Base-by-base conservation (phyloP, 1,140 invertebrate genomes). In the Elymnias hypermnestra region DNA sequence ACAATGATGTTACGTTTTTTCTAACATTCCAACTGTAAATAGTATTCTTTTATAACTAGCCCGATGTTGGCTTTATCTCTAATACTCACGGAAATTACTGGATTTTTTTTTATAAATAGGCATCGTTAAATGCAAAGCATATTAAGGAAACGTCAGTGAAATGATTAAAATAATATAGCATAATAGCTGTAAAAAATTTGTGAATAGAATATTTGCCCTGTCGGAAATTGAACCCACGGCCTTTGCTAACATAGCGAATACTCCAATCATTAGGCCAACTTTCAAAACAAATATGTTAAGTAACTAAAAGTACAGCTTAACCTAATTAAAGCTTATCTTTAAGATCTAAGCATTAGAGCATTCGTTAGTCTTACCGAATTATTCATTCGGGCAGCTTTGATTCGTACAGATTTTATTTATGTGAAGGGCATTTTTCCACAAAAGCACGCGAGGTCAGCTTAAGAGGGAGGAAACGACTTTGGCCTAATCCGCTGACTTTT, bases 401-500 rank as follows among this genome's bases (percentile, higher is more conserved):
- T 76, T 77, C 62, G 71, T 76, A 75, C 63, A 65, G 60, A 65
- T 69, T 69, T 76, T 83, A 79, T 83, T 82, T 82, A 83, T 82
- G 61, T 72, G 61, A 57, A 62, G 61, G 66, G 72, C 70, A 81
- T 81, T 82, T 81, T 82, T 82, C 72, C 65, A 74, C 72, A 75
- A 73, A 72, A 73, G 77, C 73, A 78, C 71, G 75, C 74, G 73
- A 82, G 78, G 77, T 83, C 81, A 84, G 73, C 75, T 81, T 77
- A 74, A 74, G 81, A 84, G 81, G 81, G 81, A 77, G 74, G 74
- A 73, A 84, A 82, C 72, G 73, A 72, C 76, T 79, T 72, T 76
- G 78, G 71, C 74, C 75, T 84, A 84, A 84, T 84, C 81, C 78
- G 78, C 81, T 83, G 81, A 84, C 81, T 83, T 83, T 85, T 85